These are phyloP conservation scores for Hiodon tergisus DNA, from an alignment of 2,113 vertebrate genomes.

Conservation along the genomic window DNA sequence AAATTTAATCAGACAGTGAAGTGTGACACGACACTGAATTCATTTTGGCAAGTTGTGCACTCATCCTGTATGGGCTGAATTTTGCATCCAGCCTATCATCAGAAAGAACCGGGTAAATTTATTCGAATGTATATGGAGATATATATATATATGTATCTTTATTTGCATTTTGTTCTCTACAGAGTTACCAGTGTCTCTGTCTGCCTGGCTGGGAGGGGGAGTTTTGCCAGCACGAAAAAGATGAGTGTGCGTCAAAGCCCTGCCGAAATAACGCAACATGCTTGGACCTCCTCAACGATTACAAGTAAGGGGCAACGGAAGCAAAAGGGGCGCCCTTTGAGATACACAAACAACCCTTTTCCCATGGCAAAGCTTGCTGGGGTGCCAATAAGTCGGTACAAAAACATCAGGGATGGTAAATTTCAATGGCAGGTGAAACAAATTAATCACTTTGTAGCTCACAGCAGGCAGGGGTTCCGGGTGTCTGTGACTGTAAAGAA, in stretches of 20 bases:
- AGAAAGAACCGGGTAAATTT: slow-evolving; percentile 12
- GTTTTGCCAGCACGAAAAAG: slow-evolving; percentile 67
- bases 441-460: slow-evolving; percentile 66
- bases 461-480: slow-evolving; percentile 58
- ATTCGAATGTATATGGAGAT: neutral
- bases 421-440: slow-evolving; percentile 68
- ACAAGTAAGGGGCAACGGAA: slow-evolving; percentile 52
- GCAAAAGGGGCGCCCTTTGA: neutral
- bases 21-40: slow-evolving; percentile 4
- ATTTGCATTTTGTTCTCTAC: slow-evolving; percentile 26
- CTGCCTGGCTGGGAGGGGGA: slow-evolving; percentile 68
- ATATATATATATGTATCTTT: neutral
- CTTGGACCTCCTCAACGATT: slow-evolving; percentile 64
- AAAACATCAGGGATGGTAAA: slow-evolving; percentile 56
- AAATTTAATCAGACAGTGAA: slow-evolving; percentile 3
- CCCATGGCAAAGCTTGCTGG: neutral
- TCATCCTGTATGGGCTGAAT: neutral
- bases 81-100: neutral
- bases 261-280: slow-evolving; percentile 74
- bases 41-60: neutral
- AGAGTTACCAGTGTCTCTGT: slow-evolving; percentile 65
- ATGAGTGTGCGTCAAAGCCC: slow-evolving; percentile 66
- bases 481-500: slow-evolving; percentile 53
- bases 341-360: neutral
- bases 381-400: slow-evolving; percentile 40